phyloP scores from a whole-genome alignment of 2,797 vertebrate species.

The Prionace glauca region DNA sequence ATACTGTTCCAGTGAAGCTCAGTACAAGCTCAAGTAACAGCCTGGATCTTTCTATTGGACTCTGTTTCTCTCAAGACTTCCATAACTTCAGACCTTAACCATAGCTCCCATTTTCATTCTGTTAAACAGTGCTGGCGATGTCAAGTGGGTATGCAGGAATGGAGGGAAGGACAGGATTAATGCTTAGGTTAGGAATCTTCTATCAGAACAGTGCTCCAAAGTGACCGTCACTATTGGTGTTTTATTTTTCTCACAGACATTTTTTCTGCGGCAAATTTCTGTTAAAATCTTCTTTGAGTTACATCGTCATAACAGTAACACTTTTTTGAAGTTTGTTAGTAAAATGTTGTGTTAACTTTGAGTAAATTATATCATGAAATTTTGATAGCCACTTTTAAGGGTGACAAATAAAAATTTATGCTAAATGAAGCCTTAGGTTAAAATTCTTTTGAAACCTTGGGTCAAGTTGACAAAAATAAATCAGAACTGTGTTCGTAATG shows the following conservation, averaged over 20 bases:
- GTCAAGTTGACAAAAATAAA: slow-evolving; percentile 28
- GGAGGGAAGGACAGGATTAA: no score
- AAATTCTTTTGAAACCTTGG: not conserved
- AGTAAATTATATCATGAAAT: not conserved
- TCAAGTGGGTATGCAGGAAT: not conserved
- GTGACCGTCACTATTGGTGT: not conserved
- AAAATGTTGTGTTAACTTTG: not conserved
- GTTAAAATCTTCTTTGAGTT: not conserved
- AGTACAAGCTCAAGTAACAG: not conserved
- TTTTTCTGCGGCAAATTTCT: not conserved
- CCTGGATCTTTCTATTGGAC: not conserved
- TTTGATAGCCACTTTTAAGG: not conserved
- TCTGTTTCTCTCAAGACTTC: not conserved
- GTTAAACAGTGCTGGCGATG: not conserved
- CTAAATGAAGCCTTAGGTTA: not conserved
- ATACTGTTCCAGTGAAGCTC: not conserved
- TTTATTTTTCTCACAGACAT: not conserved
- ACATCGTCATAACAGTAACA: not conserved
- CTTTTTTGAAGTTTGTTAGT: not conserved
- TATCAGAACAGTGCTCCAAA: not conserved
- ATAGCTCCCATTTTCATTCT: not conserved
- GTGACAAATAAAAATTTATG: not conserved
- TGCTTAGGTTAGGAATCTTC: not conserved
- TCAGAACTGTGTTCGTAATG: not conserved
- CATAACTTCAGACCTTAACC: not conserved